Base-by-base conservation (phyloP, 2,113 vertebrate species). In the Strigops habroptila region DNA sequence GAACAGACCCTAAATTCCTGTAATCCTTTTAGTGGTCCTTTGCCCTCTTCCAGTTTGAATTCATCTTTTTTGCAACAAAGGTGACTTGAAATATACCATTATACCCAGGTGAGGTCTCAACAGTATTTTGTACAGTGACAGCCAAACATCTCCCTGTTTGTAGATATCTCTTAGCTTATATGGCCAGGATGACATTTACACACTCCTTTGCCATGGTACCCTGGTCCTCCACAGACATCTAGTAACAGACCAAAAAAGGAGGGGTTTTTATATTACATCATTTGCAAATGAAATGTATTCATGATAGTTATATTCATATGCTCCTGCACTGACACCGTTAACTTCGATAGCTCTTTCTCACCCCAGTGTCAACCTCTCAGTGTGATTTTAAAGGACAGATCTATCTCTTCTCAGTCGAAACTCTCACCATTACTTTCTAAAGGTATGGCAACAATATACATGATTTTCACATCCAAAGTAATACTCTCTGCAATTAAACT, bases 191-290 rank as follows among this genome's bases (percentile, higher is more conserved):
- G 31, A 64, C 4, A 77, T 57, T 41, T 73, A 73, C 6, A 52
- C 1, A 3, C 5, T 69, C 31, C 25, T 67, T 87, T 0, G 0
- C 21, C 22, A 28, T 1, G 18, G 14, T 37, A 69, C 7, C 24
- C 10, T 62, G 17, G n/a, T 7, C 79, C 41, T 51, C 33, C 31
- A 4, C 4, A 62, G 57, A 43, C 10, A 63, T 25, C 43, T 43
- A 30, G 14, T 30, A 63, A 81, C 18, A 60, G 55, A 55, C 6
- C 11, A 64, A 4, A 69, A 80, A 74, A 52, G 19, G 1, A 63
- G 4, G 5, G 13, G 41, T 91, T 51, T 6, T 71, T 44, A 12
- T 14, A 33, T 24, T 39, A 60, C 15, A 12, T 49, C 0, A 60
- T 43, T 91, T 94, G 6, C 17, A 90, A 91, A 77, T 55, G 12